phyloP scores from a whole-genome alignment of 2,888 invertebrate genomes.

The Hydroisotoma schaefferi region DNA sequence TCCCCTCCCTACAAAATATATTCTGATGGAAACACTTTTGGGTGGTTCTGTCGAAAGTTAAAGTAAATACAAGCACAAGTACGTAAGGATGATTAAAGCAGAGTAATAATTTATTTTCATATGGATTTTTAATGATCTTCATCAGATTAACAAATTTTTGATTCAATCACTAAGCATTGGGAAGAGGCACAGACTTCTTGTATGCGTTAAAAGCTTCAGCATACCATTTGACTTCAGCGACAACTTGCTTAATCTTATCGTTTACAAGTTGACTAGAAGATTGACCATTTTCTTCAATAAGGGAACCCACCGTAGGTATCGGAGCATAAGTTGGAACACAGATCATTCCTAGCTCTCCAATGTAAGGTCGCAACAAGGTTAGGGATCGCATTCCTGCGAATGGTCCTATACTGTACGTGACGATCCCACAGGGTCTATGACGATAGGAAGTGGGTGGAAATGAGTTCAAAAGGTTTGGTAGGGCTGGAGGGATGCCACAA shows the following conservation, averaged over 20 bases:
- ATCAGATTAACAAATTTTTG: too few relatives aligned
- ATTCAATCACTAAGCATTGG: too few relatives aligned
- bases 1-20: too few relatives aligned
- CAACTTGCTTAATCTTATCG: conserved; percentile 37
- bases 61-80: too few relatives aligned
- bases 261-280: conserved; percentile 23
- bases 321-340: conserved; percentile 26
- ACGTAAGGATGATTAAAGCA: too few relatives aligned
- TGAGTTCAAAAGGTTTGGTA: conserved; percentile 53
- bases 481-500: conserved; percentile 53
- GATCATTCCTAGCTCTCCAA: conserved; percentile 46
- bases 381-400: conserved; percentile 45
- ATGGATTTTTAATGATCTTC: too few relatives aligned
- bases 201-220: conserved; percentile 51
- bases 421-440: conserved; percentile 50
- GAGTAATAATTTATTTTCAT: too few relatives aligned
- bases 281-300: conserved; percentile 33
- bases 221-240: conserved; percentile 53
- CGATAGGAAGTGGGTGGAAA: conserved; percentile 52
- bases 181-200: too few relatives aligned
- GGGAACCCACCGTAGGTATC: conserved; percentile 33
- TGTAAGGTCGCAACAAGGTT: conserved; percentile 39
- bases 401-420: conserved; percentile 49
- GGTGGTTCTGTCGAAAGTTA: too few relatives aligned
- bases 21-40: too few relatives aligned